Evolutionary conservation across 2,888 invertebrate species (phyloP), one percentile per base, ranked within the genome.

Genomic region (Matsumyia berberina): DNA sequence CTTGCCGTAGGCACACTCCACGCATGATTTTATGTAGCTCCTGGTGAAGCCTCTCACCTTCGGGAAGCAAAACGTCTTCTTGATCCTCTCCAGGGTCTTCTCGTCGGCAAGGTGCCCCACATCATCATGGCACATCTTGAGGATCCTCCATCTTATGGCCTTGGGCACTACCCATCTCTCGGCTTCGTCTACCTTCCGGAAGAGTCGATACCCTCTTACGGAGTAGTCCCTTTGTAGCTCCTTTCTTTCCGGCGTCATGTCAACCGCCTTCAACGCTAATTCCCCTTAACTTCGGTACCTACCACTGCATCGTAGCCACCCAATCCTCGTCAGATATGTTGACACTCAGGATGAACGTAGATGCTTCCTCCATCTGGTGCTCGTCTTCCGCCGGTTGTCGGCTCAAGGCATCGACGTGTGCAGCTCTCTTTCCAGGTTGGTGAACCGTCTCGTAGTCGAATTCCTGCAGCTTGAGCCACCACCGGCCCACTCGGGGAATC

Each of bases 401-500:
- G 8, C 44, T 44, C 24, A 62, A 29, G 19, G 62, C 62, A 44
- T 62, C 44, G 4, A 44, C 29, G 24, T 62, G 15, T 4, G 29
- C 7, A 17, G 37, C 19, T 2, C 17, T 51, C n/a, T 35, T 51
- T 5, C 66, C 51, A 0, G 66, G 19, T 33, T 51, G 51, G 9
- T 51, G 37, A 6, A 35, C 24, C 7, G 29, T 37, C 3, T 19
- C 11, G 12, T 33, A 66, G 2, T 19, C 15, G 8, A 66, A 46
- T 6, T 66, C 66, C 29, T 49, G 49, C 1, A 64, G 15, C 11
- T 46, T 64, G 3, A 64, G 35, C 64, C 55, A 53, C 55, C 67
- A 69, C 9, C 90, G 92, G 39, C 93, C 93, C 0, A 88, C 88
- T 0, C 87, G 93, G 9, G 93, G 93, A 86, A 91, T 91, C 5